A percentile compares a stretch with the other conserved stretches of the same genome.
Evolutionary conservation across 2,113 vertebrate genomes (phyloP).

Genomic region (Amphilophus citrinellus): DNA sequence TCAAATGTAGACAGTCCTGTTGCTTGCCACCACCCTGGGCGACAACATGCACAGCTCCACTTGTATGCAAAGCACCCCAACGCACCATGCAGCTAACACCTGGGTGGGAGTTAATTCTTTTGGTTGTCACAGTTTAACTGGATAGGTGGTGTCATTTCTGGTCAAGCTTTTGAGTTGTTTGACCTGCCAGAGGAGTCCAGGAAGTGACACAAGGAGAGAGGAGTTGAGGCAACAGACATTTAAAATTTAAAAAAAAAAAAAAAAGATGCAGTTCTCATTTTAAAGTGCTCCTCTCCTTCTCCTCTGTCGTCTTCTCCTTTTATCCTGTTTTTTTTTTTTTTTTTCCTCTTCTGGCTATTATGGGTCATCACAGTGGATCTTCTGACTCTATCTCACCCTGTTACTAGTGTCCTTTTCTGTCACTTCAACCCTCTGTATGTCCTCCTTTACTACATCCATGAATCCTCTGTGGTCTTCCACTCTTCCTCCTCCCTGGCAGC

Average conservation of each 20-base stretch:
- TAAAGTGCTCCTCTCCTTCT: not conserved
- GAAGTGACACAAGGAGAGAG: not conserved
- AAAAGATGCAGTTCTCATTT: too few relatives aligned
- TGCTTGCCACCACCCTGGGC: too few relatives aligned
- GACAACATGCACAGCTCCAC: too few relatives aligned
- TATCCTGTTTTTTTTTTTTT: not conserved
- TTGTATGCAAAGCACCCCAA: too few relatives aligned
- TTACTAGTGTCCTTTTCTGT: too few relatives aligned
- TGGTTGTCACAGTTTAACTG: not conserved
- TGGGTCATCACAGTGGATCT: too few relatives aligned
- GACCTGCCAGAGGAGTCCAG: not conserved
- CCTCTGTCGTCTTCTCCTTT: not conserved
- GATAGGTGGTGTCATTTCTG: not conserved
- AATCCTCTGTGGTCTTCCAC: not conserved
- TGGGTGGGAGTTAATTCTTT: not conserved
- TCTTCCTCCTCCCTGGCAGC: too few relatives aligned
- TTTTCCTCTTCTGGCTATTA: too few relatives aligned
- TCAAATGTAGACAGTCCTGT: too few relatives aligned
- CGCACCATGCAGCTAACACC: not conserved
- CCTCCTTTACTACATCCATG: too few relatives aligned
- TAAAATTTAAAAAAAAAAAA: not conserved
- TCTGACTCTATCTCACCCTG: too few relatives aligned
- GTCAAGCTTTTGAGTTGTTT: not conserved
- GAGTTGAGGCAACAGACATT: not conserved
- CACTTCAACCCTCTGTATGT: too few relatives aligned